Evolutionary conservation across 2,113 vertebrate genomes (phyloP).

Genomic region (Ancistrus triradiatus): DNA sequence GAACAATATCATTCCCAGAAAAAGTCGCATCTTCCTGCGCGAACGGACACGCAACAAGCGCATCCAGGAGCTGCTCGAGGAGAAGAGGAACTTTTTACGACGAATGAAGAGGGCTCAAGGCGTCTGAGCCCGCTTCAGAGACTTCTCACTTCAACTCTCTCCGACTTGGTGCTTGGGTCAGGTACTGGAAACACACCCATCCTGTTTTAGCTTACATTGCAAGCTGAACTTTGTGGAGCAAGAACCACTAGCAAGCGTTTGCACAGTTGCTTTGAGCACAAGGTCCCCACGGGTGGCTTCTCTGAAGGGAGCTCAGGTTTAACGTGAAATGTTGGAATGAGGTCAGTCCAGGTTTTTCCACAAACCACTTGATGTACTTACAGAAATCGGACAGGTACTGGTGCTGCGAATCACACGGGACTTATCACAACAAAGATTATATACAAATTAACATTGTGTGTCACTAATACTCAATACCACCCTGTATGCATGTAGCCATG

Average conservation of each 20-base stretch:
- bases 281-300: constrained; percentile 21
- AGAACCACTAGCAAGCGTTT: constrained; percentile 53
- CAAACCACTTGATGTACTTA: no score
- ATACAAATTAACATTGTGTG: no score
- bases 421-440: no score
- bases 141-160: constrained; percentile 3
- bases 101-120: constrained; percentile 72
- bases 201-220: neutral
- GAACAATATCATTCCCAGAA: constrained; percentile 80
- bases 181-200: constrained; percentile 32
- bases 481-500: neutral
- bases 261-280: constrained; percentile 49
- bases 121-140: constrained; percentile 65
- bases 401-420: no score
- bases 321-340: constrained; percentile 38
- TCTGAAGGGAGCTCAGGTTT: constrained; percentile 40
- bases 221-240: constrained; percentile 45
- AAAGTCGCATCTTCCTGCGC: constrained; percentile 66
- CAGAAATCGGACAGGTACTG: no score
- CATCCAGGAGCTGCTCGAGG: constrained; percentile 90
- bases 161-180: constrained; percentile 39
- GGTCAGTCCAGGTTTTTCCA: no score
- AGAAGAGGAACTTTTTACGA: constrained; percentile 78
- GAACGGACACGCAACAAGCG: constrained; percentile 91
- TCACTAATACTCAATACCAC: no score